These are phyloP conservation scores for Leptopilina drosophilae DNA, from an alignment of 2,888 invertebrate genomes.

Conservation along the genomic window DNA sequence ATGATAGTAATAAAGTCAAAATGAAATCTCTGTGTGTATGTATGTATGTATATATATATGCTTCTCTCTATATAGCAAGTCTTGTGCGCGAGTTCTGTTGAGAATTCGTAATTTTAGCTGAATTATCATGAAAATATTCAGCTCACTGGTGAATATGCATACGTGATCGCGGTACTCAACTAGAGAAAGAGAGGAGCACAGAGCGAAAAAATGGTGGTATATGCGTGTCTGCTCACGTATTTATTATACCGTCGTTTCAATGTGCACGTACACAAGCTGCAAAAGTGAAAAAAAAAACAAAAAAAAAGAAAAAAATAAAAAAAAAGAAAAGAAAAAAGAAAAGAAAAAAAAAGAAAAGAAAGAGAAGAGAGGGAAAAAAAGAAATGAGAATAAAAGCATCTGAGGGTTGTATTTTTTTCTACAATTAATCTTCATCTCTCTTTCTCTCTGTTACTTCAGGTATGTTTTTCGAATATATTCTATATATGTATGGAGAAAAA, in stretches of 20 bases:
- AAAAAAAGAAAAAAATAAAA: not conserved
- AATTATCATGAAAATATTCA: slow-evolving; percentile 41
- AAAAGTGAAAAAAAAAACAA: slow-evolving; percentile 37
- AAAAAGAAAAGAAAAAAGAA: slow-evolving; percentile 9
- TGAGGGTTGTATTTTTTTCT: slow-evolving; percentile 18
- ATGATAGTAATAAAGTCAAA: slow-evolving; percentile 24
- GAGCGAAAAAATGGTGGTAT: slow-evolving; percentile 27
- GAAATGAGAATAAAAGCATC: not conserved
- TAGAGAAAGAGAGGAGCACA: slow-evolving; percentile 15
- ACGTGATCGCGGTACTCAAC: slow-evolving; percentile 36
- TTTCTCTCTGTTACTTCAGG: slow-evolving; percentile 16
- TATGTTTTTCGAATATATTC: slow-evolving; percentile 28
- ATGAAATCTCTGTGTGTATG: slow-evolving; percentile 1
- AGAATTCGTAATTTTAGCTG: slow-evolving; percentile 37
- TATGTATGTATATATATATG: too few species aligned
- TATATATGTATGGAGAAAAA: too few species aligned
- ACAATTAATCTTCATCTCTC: slow-evolving; percentile 29
- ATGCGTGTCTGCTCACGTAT: slow-evolving; percentile 36
- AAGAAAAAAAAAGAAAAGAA: slow-evolving; percentile 7
- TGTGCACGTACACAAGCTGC: slow-evolving; percentile 29
- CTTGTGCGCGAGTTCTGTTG: not conserved
- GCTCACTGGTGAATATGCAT: slow-evolving; percentile 41
- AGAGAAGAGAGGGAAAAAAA: slow-evolving; percentile 14
- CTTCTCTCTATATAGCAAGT: not conserved
- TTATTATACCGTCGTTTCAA: slow-evolving; percentile 37